Percentiles rank a stretch among this genome's conserved stretches.
Conservation (phyloP, 2,113 vertebrate genomes). For the Dolichallabes microphthalmus region DNA sequence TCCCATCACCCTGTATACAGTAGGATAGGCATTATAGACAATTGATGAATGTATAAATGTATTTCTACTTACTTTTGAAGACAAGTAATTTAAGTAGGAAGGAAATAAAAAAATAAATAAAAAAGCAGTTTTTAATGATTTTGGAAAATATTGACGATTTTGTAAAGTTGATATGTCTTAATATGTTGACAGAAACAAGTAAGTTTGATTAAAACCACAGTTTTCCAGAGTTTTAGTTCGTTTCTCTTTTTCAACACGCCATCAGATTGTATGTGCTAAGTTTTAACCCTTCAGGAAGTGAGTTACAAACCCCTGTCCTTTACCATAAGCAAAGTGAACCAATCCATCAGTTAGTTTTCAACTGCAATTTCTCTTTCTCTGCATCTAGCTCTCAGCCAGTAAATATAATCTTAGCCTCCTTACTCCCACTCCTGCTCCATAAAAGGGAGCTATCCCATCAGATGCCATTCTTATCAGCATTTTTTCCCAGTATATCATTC, state of each 20-base stretch:
- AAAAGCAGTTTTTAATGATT: neutral
- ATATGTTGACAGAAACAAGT: neutral
- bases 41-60: neutral
- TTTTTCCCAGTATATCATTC: slow-evolving; percentile 30
- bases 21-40: too few species aligned
- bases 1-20: too few species aligned
- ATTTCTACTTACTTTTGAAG: neutral
- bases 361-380: slow-evolving; percentile 19
- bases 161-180: neutral
- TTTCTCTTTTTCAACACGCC: neutral
- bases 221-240: neutral
- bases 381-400: slow-evolving; percentile 14
- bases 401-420: slow-evolving; percentile 31
- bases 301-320: neutral
- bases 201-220: neutral
- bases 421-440: slow-evolving; percentile 17
- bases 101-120: neutral
- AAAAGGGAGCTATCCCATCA: slow-evolving; percentile 37
- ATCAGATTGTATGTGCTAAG: neutral
- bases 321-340: neutral
- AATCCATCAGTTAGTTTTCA: slow-evolving; percentile 32
- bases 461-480: slow-evolving; percentile 38
- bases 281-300: neutral
- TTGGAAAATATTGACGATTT: neutral
- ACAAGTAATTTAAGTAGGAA: neutral